A percentile compares a stretch with the other conserved stretches of the same genome.
Conservation (phyloP, 2,888 invertebrate species). For the Drosophila mettleri region DNA sequence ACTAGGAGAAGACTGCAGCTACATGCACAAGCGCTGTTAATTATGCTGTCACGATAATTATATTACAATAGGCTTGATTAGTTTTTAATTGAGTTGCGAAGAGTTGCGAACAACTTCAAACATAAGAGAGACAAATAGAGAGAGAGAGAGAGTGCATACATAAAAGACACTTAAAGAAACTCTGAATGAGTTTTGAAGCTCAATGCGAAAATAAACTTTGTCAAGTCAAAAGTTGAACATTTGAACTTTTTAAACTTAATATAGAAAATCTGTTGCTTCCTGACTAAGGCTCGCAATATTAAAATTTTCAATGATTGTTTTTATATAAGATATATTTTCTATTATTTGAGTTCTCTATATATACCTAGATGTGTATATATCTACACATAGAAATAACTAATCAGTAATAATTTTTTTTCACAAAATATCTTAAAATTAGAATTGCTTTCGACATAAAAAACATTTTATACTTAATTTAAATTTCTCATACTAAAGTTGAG, state of each 20-base stretch:
- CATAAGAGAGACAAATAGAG: not conserved
- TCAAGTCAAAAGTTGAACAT: not conserved
- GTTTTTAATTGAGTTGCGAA: slow-evolving; percentile 79
- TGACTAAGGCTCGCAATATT: no score
- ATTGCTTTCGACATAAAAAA: no score
- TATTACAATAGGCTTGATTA: slow-evolving; percentile 82
- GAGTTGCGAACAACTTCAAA: slow-evolving; percentile 46
- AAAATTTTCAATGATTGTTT: no score
- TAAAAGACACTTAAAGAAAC: slow-evolving; percentile 7
- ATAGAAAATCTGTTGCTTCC: no score
- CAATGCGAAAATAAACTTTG: slow-evolving; percentile 5
- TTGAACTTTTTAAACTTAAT: not conserved
- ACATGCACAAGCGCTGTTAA: slow-evolving; percentile 65
- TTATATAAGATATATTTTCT: no score
- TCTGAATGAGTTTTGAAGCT: not conserved
- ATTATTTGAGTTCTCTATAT: no score
- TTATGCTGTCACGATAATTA: slow-evolving; percentile 80
- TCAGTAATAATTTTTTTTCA: no score
- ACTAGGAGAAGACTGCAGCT: slow-evolving; percentile 3
- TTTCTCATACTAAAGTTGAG: no score
- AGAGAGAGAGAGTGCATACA: not conserved
- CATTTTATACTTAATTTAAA: no score
- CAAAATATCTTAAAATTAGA: no score
- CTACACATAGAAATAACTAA: no score
- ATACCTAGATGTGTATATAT: no score